Base-by-base conservation (phyloP, 2,797 vertebrate genomes). In the Lithobates pipiens region DNA sequence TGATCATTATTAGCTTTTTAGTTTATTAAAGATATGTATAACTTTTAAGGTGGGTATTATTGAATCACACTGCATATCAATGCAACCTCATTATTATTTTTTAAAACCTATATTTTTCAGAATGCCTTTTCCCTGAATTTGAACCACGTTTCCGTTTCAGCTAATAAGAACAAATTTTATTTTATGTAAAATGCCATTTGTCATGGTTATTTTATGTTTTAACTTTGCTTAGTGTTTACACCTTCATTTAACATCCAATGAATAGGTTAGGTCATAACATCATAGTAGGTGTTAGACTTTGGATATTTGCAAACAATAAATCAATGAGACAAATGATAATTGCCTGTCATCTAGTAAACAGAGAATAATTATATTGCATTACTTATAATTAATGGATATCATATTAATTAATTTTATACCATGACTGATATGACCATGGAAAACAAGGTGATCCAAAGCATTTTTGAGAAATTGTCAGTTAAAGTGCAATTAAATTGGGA, bases 321-420 rank as follows among this genome's bases (percentile, higher is more conserved):
- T 86, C 85, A 86, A 18, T 54, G 79, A 73, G 54, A 77, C 79
- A 82, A 82, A 72, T 50, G 32, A 36, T 77, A 82, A 86, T 86
- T 86, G 77, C 39, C 36, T 85, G 32, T 42, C 36, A 77, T 77
- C 57, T 77, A 65, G 68, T 77, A 77, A 86, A 86, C 34, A 18
- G 44, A 85, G 81, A 67, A 79, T 63, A 81, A 86, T 86, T 82
- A 70, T 72, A 63, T 72, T 72, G 71, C 65, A 86, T 82, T 82
- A 65, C 11, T 54, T 71, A 86, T 82, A 80, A 68, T 50, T 85
- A 77, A 75, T 54, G 11, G 42, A 27, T n/a, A 68, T 44, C 25
- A 27, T 34, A 57, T 76, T 80, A 69, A 85, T 85, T 85, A 85
- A 50, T 27, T 39, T 76, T 25, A 70, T 29, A 16, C 23, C 4